Conservation (phyloP, 2,888 invertebrate species). For the Physocephala rufipes region DNA sequence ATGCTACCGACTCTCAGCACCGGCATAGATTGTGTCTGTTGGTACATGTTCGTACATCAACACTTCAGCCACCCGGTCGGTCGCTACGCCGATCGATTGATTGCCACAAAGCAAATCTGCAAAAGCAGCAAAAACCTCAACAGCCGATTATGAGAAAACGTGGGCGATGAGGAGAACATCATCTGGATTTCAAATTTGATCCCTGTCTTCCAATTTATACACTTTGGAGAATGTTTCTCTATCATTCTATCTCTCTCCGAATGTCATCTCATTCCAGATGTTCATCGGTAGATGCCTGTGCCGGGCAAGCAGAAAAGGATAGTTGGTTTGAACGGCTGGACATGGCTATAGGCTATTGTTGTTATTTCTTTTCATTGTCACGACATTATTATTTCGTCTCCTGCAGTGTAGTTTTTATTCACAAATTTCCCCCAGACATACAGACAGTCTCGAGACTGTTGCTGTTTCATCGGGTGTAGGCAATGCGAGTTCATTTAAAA, state of each 20-base stretch:
- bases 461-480: too few species aligned
- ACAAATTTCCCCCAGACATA: too few species aligned
- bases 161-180: background rate
- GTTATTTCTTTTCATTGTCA: constrained; percentile 9
- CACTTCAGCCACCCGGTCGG: background rate
- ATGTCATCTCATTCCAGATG: constrained; percentile 62
- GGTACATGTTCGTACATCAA: background rate
- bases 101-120: background rate
- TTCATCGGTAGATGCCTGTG: constrained; percentile 51
- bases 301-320: constrained; percentile 54
- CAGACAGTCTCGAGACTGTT: too few species aligned
- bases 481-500: too few species aligned
- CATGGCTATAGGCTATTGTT: constrained; percentile 4
- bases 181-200: constrained; percentile 18
- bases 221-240: background rate
- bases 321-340: constrained; percentile 39
- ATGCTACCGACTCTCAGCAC: background rate
- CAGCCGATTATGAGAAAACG: background rate
- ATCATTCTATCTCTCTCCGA: constrained; percentile 32
- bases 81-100: background rate
- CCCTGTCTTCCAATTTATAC: constrained; percentile 50
- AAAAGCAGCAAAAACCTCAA: constrained; percentile 8
- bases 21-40: background rate
- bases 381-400: background rate
- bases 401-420: background rate